Base-by-base conservation (phyloP, 2,888 invertebrate genomes). In the Volucella zonaria region DNA sequence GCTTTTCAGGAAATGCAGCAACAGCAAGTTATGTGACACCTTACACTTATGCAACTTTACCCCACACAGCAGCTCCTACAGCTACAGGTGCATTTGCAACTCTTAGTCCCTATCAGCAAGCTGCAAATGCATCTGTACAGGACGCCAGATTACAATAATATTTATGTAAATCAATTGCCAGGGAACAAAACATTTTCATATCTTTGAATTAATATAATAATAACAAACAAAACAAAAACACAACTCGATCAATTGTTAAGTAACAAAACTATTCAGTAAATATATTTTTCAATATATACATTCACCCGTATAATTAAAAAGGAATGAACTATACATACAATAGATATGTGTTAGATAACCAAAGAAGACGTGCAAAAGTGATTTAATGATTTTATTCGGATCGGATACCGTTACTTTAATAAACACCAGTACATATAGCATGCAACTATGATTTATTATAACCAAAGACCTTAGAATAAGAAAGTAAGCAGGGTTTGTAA, bases 381-480 rank as follows among this genome's bases (percentile, higher is more conserved):
- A 31, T 31, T 40, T 49, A 45, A 38, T 38, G 62, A 70, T 58
- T 51, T 62, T 68, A 15, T 52, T 14, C 23, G 14, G 59, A 54
- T 12, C 38, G 45, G 15, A 51, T 52, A 43, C 15, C 31, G n/a
- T 76, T n/a, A 59, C 45, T 58, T 54, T 31, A 64, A 75, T 31
- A 64, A 75, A 79, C 31, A 77, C 11, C 42, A 74, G 67, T 62
- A 62, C 31, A 75, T 64, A 71, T 59, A 67, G 6, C 31, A 31
- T 43, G 42, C 47, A 62, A 52, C 71, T 54, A 76, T 62, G 64
- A 79, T 68, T 79, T 68, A 71, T 76, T 80, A 76, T 81, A 76
- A 85, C 85, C 85, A 85, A 85, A 85, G 85, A 85, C 80, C 76
- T 80, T 80, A 83, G 75, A 56, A 59, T 83, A 83, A 83, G 79